phyloP scores from a whole-genome alignment of 2,113 vertebrate genomes.

The Ursus arctos region DNA sequence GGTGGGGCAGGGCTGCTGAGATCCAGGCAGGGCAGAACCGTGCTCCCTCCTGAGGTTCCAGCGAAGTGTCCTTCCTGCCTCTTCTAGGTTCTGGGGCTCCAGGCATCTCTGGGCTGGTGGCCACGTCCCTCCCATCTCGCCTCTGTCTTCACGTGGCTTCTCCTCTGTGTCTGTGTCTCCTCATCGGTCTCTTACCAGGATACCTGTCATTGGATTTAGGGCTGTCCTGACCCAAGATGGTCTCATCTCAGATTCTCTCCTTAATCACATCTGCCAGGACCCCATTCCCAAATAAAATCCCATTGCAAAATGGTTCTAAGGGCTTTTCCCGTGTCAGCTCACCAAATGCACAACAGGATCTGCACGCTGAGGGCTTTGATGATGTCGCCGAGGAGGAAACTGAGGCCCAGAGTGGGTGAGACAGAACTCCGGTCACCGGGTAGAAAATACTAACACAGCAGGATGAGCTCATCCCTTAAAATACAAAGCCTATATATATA shows the following conservation, averaged over 20 bases:
- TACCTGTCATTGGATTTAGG: background rate
- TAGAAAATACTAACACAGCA: no score
- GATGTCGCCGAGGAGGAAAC: background rate
- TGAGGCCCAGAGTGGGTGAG: background rate
- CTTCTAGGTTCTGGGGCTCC: background rate
- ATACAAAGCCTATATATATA: no score
- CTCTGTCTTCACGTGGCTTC: background rate
- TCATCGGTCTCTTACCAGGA: background rate
- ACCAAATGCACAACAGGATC: no score
- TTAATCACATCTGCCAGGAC: background rate
- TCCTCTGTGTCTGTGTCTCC: background rate
- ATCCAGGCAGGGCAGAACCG: background rate
- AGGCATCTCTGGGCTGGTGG: background rate
- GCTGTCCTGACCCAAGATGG: background rate
- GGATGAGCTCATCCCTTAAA: background rate
- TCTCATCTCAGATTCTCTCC: background rate
- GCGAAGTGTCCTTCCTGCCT: background rate
- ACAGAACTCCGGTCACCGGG: no score
- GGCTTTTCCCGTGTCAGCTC: background rate
- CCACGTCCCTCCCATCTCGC: background rate
- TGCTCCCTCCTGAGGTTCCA: background rate
- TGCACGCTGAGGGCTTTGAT: background rate
- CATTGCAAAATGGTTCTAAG: background rate
- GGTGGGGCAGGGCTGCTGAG: fast-evolving
- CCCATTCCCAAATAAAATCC: background rate